A percentile compares a stretch with the other conserved stretches of the same genome.
Evolutionary conservation across 2,113 vertebrate genomes (phyloP).

Genomic region (Cavia aperea): DNA sequence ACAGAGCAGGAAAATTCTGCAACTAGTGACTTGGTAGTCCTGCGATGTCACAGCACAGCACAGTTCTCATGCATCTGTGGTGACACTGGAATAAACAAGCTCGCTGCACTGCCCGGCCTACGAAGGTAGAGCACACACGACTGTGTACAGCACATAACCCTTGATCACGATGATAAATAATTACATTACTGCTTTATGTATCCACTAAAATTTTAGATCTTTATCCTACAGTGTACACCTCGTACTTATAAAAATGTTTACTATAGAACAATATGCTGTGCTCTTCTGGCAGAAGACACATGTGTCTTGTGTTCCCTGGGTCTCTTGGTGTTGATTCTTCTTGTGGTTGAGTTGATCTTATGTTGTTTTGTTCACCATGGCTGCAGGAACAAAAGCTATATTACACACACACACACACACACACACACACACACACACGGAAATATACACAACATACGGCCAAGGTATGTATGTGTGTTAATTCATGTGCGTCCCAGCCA

Average conservation of each 20-base stretch:
- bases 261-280: background rate
- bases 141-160: no score
- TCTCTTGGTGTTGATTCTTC: background rate
- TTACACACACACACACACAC: background rate
- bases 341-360: background rate
- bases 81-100: background rate
- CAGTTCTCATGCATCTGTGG: background rate
- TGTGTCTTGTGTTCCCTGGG: background rate
- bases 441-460: background rate
- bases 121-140: background rate
- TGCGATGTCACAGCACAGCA: background rate
- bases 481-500: background rate
- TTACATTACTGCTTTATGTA: background rate
- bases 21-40: background rate
- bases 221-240: background rate
- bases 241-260: background rate
- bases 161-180: background rate
- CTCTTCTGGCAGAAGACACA: background rate
- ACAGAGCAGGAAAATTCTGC: background rate
- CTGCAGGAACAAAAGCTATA: background rate
- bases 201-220: background rate
- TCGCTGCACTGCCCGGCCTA: background rate
- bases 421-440: background rate
- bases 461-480: background rate
- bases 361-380: background rate